Base-by-base conservation (phyloP, 2,797 vertebrate species). In the Microctenopoma lineatum region DNA sequence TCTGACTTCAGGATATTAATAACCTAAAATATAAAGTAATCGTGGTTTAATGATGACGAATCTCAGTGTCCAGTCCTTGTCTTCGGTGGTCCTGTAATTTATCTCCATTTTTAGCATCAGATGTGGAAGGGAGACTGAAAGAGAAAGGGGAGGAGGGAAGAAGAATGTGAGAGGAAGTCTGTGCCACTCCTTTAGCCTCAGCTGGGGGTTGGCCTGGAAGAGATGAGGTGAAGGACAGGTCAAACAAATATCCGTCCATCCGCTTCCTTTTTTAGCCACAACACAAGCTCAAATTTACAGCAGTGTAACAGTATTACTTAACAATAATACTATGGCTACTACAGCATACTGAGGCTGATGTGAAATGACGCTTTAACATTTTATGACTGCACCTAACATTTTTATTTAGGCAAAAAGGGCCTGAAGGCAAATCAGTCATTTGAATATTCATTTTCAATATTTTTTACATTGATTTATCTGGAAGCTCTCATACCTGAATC, bases 221-320 rank as follows among this genome's bases (percentile, higher is more conserved):
- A 15, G 70, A 58, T 5, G 39, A 41, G 12, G 16, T 16, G 15
- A 14, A 14, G 12, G 16, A 16, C 47, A 70, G 39, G 64, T 75
- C 65, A 46, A 45, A 61, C 54, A 48, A 76, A 83, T 42, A 36
- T n/a, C 62, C 0, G 8, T 66, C 62, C 61, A 74, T 62, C 47
- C 21, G 57, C 8, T 1, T 21, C 62, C 39, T 69, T 50, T 2
- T 32, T 44, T 44, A 39, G 12, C 32, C 48, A 7, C 39, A 25
- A 29, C 38, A 44, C 34, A 45, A 18, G 59, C 13, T 11, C 14
- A 21, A 18, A 46, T 44, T 46, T 48, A 21, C 21, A 21, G 21
- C 55, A 44, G 12, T 54, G 14, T 18, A 41, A 36, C 15, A 50
- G 5, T 2, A 4, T 8, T 29, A 18, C n/a, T 18, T 13, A 11